Conservation (phyloP, 1,140 invertebrate species). For the Drosophila quadrilineata region DNA sequence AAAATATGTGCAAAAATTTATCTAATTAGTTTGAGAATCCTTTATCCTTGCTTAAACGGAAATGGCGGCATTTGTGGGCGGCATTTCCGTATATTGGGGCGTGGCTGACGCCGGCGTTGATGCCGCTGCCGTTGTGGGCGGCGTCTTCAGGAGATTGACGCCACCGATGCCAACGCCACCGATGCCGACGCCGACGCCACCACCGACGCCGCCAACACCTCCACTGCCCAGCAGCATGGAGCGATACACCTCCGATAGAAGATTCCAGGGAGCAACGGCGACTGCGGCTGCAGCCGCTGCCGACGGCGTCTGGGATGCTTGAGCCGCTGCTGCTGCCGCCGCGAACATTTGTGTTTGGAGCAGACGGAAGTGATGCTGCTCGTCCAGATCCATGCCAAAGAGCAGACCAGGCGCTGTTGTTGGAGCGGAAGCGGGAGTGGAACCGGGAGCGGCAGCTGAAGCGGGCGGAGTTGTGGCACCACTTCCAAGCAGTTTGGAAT, state of each 20-base stretch:
- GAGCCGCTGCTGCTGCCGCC: slow-evolving; percentile 64
- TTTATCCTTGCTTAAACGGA: slow-evolving; percentile 50
- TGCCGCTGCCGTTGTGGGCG: slow-evolving; percentile 23
- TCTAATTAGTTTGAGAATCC: neutral
- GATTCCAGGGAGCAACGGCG: slow-evolving; percentile 67
- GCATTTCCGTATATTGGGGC: slow-evolving; percentile 53
- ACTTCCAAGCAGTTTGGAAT: neutral
- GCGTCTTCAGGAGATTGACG: neutral
- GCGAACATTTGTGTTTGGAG: slow-evolving; percentile 79
- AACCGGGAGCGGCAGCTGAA: neutral
- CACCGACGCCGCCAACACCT: slow-evolving; percentile 26
- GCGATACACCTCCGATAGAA: slow-evolving; percentile 75
- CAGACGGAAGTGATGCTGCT: slow-evolving; percentile 61
- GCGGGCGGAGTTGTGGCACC: neutral
- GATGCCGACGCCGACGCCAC: slow-evolving; percentile 18
- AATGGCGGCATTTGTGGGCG: slow-evolving; percentile 65
- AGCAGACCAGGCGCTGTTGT: slow-evolving; percentile 25
- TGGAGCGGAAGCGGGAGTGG: neutral
- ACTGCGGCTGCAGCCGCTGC: slow-evolving; percentile 17
- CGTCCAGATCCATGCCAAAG: slow-evolving; percentile 45
- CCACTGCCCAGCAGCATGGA: slow-evolving; percentile 68
- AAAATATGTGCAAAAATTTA: neutral
- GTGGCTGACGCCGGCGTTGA: slow-evolving; percentile 35
- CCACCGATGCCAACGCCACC: slow-evolving; percentile 18
- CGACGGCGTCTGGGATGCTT: neutral